A percentile compares a stretch with the other conserved stretches of the same genome.
Conservation (phyloP, 2,888 invertebrate species). For the Zaprionus lineosus region DNA sequence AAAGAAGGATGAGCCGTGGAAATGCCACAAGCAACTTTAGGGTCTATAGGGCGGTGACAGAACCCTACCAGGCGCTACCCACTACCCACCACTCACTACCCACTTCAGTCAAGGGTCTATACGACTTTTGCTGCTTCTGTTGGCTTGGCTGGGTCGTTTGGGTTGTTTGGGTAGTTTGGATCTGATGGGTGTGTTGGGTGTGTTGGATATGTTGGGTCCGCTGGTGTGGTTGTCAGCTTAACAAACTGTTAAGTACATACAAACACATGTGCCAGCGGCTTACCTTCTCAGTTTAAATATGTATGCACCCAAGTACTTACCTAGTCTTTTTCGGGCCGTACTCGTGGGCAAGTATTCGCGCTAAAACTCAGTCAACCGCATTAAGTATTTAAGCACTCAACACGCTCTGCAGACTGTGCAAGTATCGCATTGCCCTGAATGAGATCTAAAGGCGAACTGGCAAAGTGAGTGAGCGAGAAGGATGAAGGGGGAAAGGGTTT, state of each 20-base stretch:
- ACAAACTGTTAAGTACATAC: conserved; percentile 26
- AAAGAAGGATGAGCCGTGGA: conserved; percentile 54
- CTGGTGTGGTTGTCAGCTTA: conserved; percentile 56
- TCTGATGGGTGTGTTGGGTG: too few species aligned
- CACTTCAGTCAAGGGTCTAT: conserved; percentile 24
- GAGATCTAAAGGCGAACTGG: too few species aligned
- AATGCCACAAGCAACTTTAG: conserved; percentile 10
- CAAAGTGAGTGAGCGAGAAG: too few species aligned
- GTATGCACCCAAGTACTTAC: background rate
- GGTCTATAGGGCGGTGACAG: conserved; percentile 11
- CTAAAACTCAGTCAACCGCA: conserved; percentile 77
- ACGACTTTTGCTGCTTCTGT: conserved; percentile 19
- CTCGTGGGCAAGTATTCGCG: conserved; percentile 69
- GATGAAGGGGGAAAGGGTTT: too few species aligned
- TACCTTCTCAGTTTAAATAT: background rate
- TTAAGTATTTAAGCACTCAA: conserved; percentile 76
- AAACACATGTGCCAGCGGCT: too few species aligned
- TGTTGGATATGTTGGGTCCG: too few species aligned
- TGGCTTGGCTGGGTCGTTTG: too few species aligned
- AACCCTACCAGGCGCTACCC: too few species aligned
- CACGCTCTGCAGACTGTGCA: conserved; percentile 54
- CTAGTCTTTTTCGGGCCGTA: conserved; percentile 41
- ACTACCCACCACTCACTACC: too few species aligned
- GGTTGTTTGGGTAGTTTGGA: too few species aligned
- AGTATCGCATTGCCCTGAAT: conserved; percentile 30